phyloP scores from a whole-genome alignment of 2,888 invertebrate genomes.

The Dione juno region DNA sequence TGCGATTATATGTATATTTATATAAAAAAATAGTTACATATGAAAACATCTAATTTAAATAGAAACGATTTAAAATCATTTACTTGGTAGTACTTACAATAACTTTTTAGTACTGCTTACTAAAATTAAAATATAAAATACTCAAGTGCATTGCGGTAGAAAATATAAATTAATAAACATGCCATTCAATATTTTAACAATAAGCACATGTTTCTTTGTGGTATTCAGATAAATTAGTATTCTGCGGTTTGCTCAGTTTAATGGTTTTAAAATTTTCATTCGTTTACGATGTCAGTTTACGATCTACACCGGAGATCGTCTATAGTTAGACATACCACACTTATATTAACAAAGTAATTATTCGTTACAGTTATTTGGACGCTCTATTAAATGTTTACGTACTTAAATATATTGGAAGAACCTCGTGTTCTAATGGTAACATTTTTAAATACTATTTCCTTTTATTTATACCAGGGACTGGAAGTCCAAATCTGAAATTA shows the following conservation, averaged over 20 bases:
- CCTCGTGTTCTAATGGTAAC: background rate
- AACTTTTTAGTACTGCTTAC: too few relatives aligned
- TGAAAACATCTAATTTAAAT: too few relatives aligned
- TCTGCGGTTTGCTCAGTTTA: slow-evolving; percentile 57
- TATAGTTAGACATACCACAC: slow-evolving; percentile 30
- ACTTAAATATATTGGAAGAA: background rate
- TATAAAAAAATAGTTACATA: too few relatives aligned
- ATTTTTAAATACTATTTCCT: background rate
- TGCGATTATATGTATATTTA: too few relatives aligned
- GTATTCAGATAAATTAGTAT: slow-evolving; percentile 45
- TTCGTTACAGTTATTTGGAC: slow-evolving; percentile 30
- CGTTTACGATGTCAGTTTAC: slow-evolving; percentile 58
- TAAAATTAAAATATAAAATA: background rate
- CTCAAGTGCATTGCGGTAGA: background rate
- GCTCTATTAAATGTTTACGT: slow-evolving; percentile 29
- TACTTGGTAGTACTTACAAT: too few relatives aligned
- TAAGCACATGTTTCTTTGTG: slow-evolving; percentile 29
- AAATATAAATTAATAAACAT: background rate
- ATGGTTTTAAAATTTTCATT: slow-evolving; percentile 57
- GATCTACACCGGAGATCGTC: slow-evolving; percentile 44
- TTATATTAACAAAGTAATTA: slow-evolving; percentile 39
- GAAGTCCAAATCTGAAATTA: background rate
- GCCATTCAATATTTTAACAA: slow-evolving; percentile 24
- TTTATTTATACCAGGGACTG: too few relatives aligned
- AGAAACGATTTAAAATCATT: too few relatives aligned